These are phyloP conservation scores for Pocillopora verrucosa DNA, from an alignment of 64 coral and sea anemone species.

Conservation along the genomic window DNA sequence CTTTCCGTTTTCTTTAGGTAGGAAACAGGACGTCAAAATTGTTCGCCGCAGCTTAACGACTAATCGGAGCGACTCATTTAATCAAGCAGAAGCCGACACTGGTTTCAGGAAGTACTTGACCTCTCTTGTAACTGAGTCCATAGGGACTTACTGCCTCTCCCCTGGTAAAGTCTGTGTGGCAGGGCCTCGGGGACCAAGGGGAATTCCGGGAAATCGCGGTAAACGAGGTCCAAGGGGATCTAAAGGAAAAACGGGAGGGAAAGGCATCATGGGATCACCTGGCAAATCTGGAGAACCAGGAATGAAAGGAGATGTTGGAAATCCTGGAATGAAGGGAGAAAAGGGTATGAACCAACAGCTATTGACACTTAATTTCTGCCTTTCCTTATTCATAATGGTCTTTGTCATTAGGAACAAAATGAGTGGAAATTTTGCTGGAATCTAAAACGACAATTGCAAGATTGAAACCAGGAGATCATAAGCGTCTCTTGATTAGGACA, in stretches of 20 bases:
- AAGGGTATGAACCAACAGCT: not conserved
- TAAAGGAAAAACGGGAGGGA: constrained; percentile 29
- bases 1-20: not conserved
- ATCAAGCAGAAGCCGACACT: not conserved
- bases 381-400: not conserved
- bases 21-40: not conserved
- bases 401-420: no score
- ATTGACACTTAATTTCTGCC: not conserved
- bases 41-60: not conserved
- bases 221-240: constrained; percentile 11
- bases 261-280: constrained; percentile 14
- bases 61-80: not conserved
- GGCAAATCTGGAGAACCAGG: not conserved
- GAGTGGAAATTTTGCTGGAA: no score
- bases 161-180: constrained; percentile 37
- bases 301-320: not conserved
- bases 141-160: constrained; percentile 19
- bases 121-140: not conserved
- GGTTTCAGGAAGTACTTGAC: not conserved
- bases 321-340: constrained; percentile 23
- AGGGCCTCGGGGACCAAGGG: constrained; percentile 33
- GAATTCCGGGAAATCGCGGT: constrained; percentile 17
- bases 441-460: no score
- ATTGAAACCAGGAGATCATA: no score
- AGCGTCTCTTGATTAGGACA: no score